phyloP scores from a whole-genome alignment of 2,797 vertebrate species.

The Rhabdophis nuchalis region DNA sequence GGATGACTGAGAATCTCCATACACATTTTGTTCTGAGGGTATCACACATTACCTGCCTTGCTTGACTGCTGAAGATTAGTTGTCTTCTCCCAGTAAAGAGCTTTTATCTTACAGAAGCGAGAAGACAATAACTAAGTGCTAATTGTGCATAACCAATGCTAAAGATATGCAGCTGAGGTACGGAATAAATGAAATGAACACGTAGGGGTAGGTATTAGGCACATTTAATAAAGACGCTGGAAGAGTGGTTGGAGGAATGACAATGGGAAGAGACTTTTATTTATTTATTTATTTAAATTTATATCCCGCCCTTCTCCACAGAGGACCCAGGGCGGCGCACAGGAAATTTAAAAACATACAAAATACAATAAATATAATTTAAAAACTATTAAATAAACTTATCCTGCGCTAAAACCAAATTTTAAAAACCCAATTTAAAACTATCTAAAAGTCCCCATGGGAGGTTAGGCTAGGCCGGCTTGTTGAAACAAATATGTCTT shows the following conservation, averaged over 20 bases:
- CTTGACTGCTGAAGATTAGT: slow-evolving; percentile 85
- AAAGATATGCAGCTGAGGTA: slow-evolving; percentile 70
- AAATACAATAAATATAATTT: too few species aligned
- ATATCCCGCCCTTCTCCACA: too few species aligned
- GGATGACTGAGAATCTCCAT: neutral
- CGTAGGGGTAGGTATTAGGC: slow-evolving; percentile 68
- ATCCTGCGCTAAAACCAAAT: too few species aligned
- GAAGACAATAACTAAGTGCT: slow-evolving; percentile 87
- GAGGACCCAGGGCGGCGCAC: too few species aligned
- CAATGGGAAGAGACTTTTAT: slow-evolving; percentile 62
- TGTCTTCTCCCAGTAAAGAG: slow-evolving; percentile 84
- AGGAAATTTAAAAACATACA: too few species aligned
- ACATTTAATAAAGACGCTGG: slow-evolving; percentile 69
- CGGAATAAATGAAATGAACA: slow-evolving; percentile 73
- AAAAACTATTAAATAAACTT: too few species aligned
- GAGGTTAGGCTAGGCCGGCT: too few species aligned
- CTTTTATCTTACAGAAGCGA: slow-evolving; percentile 82
- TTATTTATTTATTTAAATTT: too few species aligned
- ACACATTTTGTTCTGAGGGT: slow-evolving; percentile 17
- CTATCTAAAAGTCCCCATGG: too few species aligned
- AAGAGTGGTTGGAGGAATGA: slow-evolving; percentile 52
- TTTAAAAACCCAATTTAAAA: too few species aligned
- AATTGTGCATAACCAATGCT: slow-evolving; percentile 87
- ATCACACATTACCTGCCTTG: slow-evolving; percentile 71
- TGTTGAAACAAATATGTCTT: too few species aligned